Evolutionary conservation across 37 sponge, comb jelly and placozoan genomes (phyloP).

Genomic region (Agelas oroides): DNA sequence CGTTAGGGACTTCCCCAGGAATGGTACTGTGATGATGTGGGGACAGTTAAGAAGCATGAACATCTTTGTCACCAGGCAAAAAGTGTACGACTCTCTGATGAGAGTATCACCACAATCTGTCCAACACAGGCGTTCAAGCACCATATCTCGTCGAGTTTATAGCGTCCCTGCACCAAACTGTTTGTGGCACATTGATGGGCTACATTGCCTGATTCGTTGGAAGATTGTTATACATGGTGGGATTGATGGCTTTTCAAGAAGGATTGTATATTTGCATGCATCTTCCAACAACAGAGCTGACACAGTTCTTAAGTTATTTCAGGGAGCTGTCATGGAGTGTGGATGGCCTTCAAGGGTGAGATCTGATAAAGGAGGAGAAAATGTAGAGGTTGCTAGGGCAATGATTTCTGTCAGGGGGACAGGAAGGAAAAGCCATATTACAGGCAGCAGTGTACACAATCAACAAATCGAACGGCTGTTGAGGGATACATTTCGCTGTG

Average conservation of each 20-base stretch:
- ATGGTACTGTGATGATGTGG: constrained; percentile 13
- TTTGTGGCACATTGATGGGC: constrained; percentile 44
- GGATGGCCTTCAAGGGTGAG: no score
- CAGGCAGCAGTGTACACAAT: constrained; percentile 25
- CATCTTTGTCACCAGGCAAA: constrained; percentile 12
- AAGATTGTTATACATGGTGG: constrained; percentile 30
- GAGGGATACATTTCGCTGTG: constrained; percentile 29
- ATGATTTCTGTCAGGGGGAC: constrained; percentile 11
- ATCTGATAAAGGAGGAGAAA: no score
- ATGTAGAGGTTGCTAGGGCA: constrained; percentile 14
- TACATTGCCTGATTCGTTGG: constrained; percentile 21
- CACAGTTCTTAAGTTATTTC: no score
- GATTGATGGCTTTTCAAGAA: no score
- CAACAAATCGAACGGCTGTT: constrained; percentile 23
- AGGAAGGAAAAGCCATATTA: constrained; percentile 13
- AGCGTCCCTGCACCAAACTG: no score
- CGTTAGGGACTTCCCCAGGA: not conserved
- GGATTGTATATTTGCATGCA: no score
- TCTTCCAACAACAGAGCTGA: no score
- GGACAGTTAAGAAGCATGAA: not conserved
- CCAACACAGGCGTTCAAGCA: constrained; percentile 4
- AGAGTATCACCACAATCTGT: constrained; percentile 23
- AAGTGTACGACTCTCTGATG: constrained; percentile 6
- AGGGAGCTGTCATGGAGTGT: no score
- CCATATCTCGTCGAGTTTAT: constrained; percentile 11